Base-by-base conservation (phyloP, 2,888 invertebrate genomes). In the Ornithoptera priamus region DNA sequence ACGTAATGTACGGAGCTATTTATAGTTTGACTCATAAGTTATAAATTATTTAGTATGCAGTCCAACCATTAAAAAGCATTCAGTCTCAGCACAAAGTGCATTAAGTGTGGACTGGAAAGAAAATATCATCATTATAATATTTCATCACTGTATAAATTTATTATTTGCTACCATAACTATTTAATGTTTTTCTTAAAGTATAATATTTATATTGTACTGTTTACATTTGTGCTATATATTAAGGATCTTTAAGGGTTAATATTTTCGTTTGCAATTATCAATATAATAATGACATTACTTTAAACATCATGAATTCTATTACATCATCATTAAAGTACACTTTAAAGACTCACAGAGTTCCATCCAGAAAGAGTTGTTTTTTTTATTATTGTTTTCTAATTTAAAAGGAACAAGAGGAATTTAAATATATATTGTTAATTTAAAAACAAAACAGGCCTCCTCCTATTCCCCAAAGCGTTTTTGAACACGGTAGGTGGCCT, bases 51-150 rank as follows among this genome's bases (percentile, higher is more conserved):
- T 83, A 81, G 82, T 81, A 80, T 82, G 80, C 78, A 83, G 81
- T 79, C 80, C 81, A 80, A 78, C 85, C 84, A 89, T 90, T 90
- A 89, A 88, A 89, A 88, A 85, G 82, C 85, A 87, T 89, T 89
- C 87, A 87, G 81, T 79, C 80, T 72, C 76, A 78, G 76, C 81
- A 78, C 74, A 79, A 77, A 81, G 79, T 80, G 80, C 80, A 84
- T 84, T 85, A 83, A 84, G 73, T 71, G 70, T 71, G 68, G 42
- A 64, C 69, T 62, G 58, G 66, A 66, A 64, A 72, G 60, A 69
- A 71, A 72, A 65, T 53, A 24, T 58, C 65, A 62, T 69, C 42
- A 5, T 39, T 24, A 58, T 17, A 65, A 42, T 42, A 56, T 58
- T 46, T 46, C 36, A 46, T 56, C 56, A 58, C 12, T 20, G 20